phyloP scores from a whole-genome alignment of 2,113 vertebrate genomes.

The Rhineura floridana region DNA sequence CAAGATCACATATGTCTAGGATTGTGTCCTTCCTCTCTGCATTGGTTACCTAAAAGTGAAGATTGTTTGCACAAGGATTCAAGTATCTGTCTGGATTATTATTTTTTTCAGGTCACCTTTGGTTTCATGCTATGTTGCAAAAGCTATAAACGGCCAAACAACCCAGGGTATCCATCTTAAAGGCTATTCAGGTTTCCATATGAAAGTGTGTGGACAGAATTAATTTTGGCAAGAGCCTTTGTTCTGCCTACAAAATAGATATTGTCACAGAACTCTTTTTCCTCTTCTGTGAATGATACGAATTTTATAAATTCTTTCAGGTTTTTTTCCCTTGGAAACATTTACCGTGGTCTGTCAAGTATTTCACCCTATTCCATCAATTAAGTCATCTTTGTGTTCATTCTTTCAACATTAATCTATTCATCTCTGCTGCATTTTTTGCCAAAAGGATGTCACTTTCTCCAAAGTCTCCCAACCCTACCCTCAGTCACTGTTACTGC shows the following conservation, averaged over 20 bases:
- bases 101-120: not conserved
- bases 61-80: not conserved
- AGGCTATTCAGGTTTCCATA: not conserved
- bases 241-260: not conserved
- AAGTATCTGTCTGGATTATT: not conserved
- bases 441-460: not conserved
- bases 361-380: conserved; percentile 11
- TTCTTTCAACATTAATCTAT: conserved; percentile 7
- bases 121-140: not conserved
- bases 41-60: not conserved
- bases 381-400: conserved; percentile 3
- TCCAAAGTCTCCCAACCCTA: not conserved
- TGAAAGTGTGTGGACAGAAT: not conserved
- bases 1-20: not conserved
- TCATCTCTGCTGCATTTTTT: not conserved
- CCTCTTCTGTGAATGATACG: not conserved
- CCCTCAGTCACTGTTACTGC: not conserved
- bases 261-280: not conserved
- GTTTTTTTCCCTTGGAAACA: not conserved
- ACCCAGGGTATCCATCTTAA: not conserved
- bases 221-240: not conserved
- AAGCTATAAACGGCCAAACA: not conserved
- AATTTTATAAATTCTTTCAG: not conserved
- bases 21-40: not conserved
- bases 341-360: conserved; percentile 11